Conservation (phyloP, 1,140 invertebrate species). For the Brachionus rubens region DNA sequence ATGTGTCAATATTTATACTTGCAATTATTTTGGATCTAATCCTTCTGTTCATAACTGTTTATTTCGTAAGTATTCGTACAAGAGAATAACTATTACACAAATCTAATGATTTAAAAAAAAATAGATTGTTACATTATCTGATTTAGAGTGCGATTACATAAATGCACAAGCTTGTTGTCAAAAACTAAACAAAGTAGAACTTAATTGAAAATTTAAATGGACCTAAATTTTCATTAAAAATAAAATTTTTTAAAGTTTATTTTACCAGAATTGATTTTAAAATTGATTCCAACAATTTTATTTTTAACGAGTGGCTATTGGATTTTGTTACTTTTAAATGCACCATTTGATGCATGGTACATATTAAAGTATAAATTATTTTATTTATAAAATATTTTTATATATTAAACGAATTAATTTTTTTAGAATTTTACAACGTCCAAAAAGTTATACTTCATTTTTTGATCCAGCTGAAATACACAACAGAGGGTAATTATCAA, state of each 20-base stretch:
- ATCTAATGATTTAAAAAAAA: neutral
- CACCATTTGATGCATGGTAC: constrained; percentile 28
- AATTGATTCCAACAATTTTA: neutral
- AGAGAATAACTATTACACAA: neutral
- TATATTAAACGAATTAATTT: neutral
- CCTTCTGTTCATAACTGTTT: constrained; percentile 25
- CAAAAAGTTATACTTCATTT: neutral
- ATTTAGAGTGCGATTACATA: constrained; percentile 45
- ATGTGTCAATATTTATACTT: neutral
- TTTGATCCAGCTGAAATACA: constrained; percentile 38
- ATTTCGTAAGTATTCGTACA: constrained; percentile 34
- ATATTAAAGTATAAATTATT: neutral
- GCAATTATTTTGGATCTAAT: constrained; percentile 17
- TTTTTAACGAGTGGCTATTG: constrained; percentile 7
- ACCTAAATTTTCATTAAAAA: too few relatives aligned
- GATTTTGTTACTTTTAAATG: constrained; percentile 8
- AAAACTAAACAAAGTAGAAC: constrained; percentile 34
- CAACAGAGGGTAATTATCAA: constrained; percentile 17
- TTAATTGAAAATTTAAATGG: neutral
- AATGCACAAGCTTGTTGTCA: constrained; percentile 18
- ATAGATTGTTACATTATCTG: constrained; percentile 33
- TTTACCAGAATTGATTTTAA: constrained; percentile 19
- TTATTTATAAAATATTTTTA: neutral
- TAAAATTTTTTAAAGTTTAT: constrained; percentile 28
- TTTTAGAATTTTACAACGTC: constrained; percentile 19